Evolutionary conservation across 2,113 vertebrate genomes (phyloP).

Genomic region (Petrocephalus microphthalmus): DNA sequence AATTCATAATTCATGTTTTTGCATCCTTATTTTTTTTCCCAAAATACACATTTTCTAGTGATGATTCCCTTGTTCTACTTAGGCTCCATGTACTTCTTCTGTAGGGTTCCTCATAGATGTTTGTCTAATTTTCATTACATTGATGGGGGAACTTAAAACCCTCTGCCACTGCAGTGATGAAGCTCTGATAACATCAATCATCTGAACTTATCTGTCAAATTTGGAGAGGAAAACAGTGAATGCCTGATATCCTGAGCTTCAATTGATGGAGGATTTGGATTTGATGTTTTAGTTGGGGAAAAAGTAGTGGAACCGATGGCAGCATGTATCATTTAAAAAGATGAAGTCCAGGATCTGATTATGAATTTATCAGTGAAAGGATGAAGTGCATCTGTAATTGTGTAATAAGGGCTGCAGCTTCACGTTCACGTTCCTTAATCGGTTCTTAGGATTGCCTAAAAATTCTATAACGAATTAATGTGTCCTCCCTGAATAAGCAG

Average conservation of each 20-base stretch:
- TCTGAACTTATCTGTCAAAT: background rate
- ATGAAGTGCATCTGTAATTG: background rate
- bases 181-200: background rate
- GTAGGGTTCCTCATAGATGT: background rate
- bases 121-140: background rate
- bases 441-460: background rate
- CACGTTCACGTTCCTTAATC: background rate
- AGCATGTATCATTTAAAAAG: background rate
- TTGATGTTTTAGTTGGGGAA: background rate
- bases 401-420: background rate
- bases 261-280: background rate
- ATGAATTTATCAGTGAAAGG: background rate
- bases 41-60: background rate
- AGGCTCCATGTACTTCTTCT: background rate
- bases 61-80: background rate
- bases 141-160: background rate
- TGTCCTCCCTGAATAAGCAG: background rate
- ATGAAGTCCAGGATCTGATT: slow-evolving; percentile 1
- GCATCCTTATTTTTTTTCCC: background rate
- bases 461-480: background rate
- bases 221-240: background rate
- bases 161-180: background rate
- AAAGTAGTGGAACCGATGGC: background rate
- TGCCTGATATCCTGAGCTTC: background rate
- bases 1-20: background rate